Conservation (phyloP, 2,888 invertebrate species). For the Gastracanthus pulcherrimus region DNA sequence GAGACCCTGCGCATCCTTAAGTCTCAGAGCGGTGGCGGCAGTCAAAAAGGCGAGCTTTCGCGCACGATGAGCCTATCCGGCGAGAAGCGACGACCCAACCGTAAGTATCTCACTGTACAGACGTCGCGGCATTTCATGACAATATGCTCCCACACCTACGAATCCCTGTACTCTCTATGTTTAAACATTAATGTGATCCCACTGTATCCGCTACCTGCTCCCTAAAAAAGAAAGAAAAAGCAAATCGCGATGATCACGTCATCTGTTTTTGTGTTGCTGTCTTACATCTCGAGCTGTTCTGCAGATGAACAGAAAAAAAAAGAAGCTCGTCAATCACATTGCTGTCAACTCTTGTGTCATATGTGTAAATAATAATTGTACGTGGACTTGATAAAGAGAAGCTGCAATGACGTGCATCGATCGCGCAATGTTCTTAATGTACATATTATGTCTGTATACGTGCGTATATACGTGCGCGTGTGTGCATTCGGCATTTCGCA, state of each 20-base stretch:
- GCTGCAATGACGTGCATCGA: neutral
- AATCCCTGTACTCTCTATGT: neutral
- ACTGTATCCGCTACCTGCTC: neutral
- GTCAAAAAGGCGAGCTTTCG: conserved; percentile 86
- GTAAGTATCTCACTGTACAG: conserved; percentile 79
- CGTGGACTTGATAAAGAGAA: neutral
- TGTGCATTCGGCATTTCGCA: conserved; percentile 47
- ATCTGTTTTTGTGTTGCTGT: conserved; percentile 28
- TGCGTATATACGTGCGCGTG: conserved; percentile 20
- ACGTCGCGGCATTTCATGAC: neutral
- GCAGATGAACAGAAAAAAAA: neutral
- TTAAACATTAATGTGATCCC: neutral
- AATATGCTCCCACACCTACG: neutral
- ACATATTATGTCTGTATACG: neutral
- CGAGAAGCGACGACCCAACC: conserved; percentile 81
- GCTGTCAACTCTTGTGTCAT: neutral
- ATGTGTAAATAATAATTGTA: neutral
- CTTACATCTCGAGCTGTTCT: neutral
- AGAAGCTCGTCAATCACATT: conserved; percentile 18
- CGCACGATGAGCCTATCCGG: conserved; percentile 89
- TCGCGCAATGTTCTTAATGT: neutral
- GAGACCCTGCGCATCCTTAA: conserved; percentile 84
- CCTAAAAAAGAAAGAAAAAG: neutral
- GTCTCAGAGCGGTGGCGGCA: conserved; percentile 74
- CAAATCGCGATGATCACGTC: neutral